Evolutionary conservation across 2,888 invertebrate species (phyloP).

Genomic region (Biston betularia): DNA sequence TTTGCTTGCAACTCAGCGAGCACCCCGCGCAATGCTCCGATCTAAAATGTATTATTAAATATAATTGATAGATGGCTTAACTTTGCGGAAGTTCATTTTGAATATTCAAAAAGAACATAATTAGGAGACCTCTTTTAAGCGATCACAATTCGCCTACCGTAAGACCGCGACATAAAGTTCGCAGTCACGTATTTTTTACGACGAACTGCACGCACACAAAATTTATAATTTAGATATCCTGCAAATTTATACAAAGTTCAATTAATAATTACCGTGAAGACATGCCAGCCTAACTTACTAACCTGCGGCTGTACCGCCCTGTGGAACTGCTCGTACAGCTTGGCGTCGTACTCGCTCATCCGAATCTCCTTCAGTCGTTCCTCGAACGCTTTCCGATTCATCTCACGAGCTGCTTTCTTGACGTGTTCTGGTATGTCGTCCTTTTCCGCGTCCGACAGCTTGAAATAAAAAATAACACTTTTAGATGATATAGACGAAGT

Average conservation of each 20-base stretch:
- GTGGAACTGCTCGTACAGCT: conserved; percentile 93
- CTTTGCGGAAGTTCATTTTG: too few species aligned
- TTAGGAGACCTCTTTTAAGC: too few species aligned
- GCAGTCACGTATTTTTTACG: too few species aligned
- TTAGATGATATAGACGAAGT: too few species aligned
- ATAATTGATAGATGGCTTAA: too few species aligned
- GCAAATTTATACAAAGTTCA: too few species aligned
- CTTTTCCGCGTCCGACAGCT: conserved; percentile 95
- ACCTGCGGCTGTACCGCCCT: conserved; percentile 92
- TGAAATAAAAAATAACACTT: conserved; percentile 7
- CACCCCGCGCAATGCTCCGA: conserved; percentile 94
- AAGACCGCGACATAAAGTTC: too few species aligned
- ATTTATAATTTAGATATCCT: too few species aligned
- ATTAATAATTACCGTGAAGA: too few species aligned
- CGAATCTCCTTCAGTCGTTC: conserved; percentile 95
- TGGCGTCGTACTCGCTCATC: conserved; percentile 97
- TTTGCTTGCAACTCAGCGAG: conserved; percentile 96
- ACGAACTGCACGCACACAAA: too few species aligned
- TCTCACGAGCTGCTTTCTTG: conserved; percentile 95
- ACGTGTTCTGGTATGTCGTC: conserved; percentile 96
- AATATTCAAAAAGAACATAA: too few species aligned
- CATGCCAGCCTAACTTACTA: conserved; percentile 34
- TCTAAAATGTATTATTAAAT: conserved; percentile 64
- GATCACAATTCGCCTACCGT: too few species aligned
- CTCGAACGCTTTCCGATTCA: conserved; percentile 95